Evolutionary conservation across 2,797 vertebrate genomes (phyloP).

Genomic region (Dallia pectoralis): DNA sequence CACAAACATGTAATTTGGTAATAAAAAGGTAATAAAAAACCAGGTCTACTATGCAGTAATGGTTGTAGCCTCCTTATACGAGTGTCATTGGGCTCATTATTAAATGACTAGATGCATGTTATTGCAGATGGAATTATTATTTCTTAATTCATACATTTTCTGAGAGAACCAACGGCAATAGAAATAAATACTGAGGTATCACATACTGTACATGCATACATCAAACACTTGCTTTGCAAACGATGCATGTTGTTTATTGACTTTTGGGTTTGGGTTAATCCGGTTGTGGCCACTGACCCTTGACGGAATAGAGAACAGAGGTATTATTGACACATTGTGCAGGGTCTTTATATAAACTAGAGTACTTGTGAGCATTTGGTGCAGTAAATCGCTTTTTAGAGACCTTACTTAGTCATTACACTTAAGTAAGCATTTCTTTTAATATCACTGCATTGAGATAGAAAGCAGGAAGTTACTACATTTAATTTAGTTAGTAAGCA

Average conservation of each 20-base stretch:
- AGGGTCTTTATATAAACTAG: too few relatives aligned
- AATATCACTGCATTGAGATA: too few relatives aligned
- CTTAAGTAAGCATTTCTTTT: too few relatives aligned
- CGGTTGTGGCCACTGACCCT: neutral
- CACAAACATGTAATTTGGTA: too few relatives aligned
- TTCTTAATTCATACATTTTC: slow-evolving; percentile 33
- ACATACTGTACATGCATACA: neutral
- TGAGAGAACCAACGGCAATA: slow-evolving; percentile 18
- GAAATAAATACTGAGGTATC: neutral
- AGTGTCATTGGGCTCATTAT: neutral
- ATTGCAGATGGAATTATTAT: neutral
- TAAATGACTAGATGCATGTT: slow-evolving; percentile 1
- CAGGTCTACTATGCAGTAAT: too few relatives aligned
- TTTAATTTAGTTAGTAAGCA: too few relatives aligned
- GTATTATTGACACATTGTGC: slow-evolving; percentile 18
- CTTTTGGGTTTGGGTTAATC: neutral
- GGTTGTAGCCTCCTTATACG: neutral
- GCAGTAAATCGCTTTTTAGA: too few relatives aligned
- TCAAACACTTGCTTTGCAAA: neutral
- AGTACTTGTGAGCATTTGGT: too few relatives aligned
- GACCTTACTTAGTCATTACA: too few relatives aligned
- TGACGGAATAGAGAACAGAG: neutral
- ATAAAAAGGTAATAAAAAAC: too few relatives aligned
- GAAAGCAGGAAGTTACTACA: too few relatives aligned
- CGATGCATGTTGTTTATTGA: neutral